These are phyloP conservation scores for Karalla daura DNA, from an alignment of 2,797 vertebrate species.

Conservation along the genomic window DNA sequence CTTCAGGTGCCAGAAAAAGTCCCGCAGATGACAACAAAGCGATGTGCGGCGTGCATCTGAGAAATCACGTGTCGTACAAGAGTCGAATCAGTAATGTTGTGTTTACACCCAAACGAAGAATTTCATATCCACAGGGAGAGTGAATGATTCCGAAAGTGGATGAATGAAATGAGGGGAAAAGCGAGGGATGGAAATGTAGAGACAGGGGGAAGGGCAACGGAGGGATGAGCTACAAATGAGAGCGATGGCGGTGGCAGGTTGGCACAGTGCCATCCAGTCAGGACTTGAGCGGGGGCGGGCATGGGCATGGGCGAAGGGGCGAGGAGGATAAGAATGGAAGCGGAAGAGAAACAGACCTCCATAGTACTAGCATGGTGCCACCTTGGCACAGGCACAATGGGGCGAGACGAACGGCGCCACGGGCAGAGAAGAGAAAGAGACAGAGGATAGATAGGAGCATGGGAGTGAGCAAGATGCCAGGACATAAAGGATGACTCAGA, in stretches of 20 bases:
- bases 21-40: conserved; percentile 47
- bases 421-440: conserved; percentile 47
- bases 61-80: conserved; percentile 25
- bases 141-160: conserved; percentile 60
- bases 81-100: conserved; percentile 12
- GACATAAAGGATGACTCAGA: conserved; percentile 50
- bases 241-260: conserved; percentile 94
- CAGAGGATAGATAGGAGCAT: conserved; percentile 45
- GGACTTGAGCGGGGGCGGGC: conserved; percentile 91
- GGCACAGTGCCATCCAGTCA: conserved; percentile 99
- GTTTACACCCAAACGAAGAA: not conserved
- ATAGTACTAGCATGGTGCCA: conserved; percentile 76
- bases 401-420: conserved; percentile 34
- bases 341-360: conserved; percentile 80
- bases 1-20: conserved; percentile 73
- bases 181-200: conserved; percentile 75
- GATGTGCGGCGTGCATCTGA: conserved; percentile 1
- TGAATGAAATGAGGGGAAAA: conserved; percentile 65
- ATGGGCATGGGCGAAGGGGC: conserved; percentile 82
- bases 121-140: conserved; percentile 22
- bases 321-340: conserved; percentile 82
- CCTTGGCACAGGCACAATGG: conserved; percentile 72
- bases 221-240: conserved; percentile 95
- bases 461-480: conserved; percentile 62
- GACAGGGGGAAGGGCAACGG: conserved; percentile 88